A percentile compares a stretch with the other conserved stretches of the same genome.
These are phyloP conservation scores for Eupithecia pulchellata DNA, from an alignment of 2,888 invertebrate species.

Conservation along the genomic window DNA sequence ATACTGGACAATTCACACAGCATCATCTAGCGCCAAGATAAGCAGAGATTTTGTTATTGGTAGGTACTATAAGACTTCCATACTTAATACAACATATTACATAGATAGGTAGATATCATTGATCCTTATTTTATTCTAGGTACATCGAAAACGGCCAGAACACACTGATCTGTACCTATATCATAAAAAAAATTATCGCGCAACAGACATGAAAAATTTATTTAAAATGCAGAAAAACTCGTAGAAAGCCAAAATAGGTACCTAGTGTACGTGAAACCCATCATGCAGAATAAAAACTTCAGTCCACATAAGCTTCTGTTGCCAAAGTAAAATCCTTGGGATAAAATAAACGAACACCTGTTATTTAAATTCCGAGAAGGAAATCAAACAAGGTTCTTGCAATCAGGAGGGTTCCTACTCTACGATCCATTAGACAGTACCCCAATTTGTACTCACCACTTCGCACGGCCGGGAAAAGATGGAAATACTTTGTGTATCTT, in stretches of 20 bases:
- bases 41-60: too few species aligned
- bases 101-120: too few species aligned
- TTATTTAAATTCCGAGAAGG: slow-evolving; percentile 59
- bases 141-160: too few species aligned
- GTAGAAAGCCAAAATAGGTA: not conserved
- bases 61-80: too few species aligned
- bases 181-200: too few species aligned
- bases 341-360: slow-evolving; percentile 27
- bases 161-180: too few species aligned
- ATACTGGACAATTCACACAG: too few species aligned
- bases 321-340: not conserved
- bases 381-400: slow-evolving; percentile 58
- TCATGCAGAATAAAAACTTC: not conserved
- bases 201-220: too few species aligned
- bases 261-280: not conserved
- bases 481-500: slow-evolving; percentile 52
- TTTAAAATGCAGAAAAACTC: not conserved
- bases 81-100: too few species aligned
- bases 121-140: too few species aligned
- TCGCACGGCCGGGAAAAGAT: slow-evolving; percentile 51
- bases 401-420: slow-evolving; percentile 55
- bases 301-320: not conserved
- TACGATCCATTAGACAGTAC: slow-evolving; percentile 67
- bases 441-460: slow-evolving; percentile 64
- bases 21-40: too few species aligned